Conservation (phyloP, 2,888 invertebrate genomes). For the Oxyteleia sp. region DNA sequence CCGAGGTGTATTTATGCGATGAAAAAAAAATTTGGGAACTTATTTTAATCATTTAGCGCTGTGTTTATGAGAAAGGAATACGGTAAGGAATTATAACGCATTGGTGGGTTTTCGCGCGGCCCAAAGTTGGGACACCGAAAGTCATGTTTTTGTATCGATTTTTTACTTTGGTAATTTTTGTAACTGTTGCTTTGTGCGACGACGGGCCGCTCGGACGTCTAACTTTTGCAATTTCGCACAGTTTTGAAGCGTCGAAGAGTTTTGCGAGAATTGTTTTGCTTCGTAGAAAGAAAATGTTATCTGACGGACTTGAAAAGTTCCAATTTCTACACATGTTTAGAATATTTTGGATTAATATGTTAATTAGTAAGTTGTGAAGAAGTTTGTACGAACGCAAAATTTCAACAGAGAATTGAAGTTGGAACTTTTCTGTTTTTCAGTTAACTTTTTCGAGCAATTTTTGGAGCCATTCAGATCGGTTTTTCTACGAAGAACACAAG, state of each 20-base stretch:
- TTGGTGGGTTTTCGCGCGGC: neutral
- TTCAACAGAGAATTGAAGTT: neutral
- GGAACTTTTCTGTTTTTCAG: neutral
- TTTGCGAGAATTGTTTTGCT: slow-evolving; percentile 2
- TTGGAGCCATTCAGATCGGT: neutral
- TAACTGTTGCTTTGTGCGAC: neutral
- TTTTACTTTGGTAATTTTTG: slow-evolving; percentile 29
- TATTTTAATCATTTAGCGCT: slow-evolving; percentile 33
- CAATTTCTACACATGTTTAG: neutral
- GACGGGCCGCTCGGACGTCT: neutral
- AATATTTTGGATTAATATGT: too few species aligned
- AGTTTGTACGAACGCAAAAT: too few species aligned
- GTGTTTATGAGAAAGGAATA: slow-evolving; percentile 3
- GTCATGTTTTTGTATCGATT: slow-evolving; percentile 30
- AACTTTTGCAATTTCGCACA: neutral
- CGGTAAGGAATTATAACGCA: slow-evolving; percentile 2
- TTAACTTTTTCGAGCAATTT: neutral
- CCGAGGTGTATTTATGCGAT: slow-evolving; percentile 36
- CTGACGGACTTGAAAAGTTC: neutral
- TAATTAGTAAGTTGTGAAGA: too few species aligned
- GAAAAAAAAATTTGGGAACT: neutral
- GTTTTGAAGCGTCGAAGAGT: neutral
- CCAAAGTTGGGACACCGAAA: neutral
- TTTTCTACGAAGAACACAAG: too few species aligned
- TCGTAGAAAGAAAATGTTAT: too few species aligned